phyloP scores from a whole-genome alignment of 2,888 invertebrate genomes.

The Panorpa germanica region DNA sequence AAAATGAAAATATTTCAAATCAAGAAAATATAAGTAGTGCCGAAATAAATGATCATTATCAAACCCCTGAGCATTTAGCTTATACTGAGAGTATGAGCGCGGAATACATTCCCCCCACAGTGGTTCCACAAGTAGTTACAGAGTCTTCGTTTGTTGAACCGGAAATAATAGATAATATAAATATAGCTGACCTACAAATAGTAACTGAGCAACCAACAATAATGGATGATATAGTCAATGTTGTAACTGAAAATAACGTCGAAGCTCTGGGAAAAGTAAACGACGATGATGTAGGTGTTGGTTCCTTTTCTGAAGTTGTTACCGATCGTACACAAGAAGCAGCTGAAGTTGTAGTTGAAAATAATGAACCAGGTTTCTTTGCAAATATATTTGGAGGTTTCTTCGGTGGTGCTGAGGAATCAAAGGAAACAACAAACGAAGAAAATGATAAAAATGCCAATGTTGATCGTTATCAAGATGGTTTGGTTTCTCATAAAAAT shows the following conservation, averaged over 20 bases:
- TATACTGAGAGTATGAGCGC: too few relatives aligned
- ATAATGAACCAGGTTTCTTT: not conserved
- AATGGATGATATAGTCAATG: not conserved
- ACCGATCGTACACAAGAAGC: too few relatives aligned
- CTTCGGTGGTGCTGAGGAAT: conserved; percentile 2
- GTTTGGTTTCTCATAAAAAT: not conserved
- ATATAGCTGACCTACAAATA: too few relatives aligned
- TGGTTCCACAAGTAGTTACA: too few relatives aligned
- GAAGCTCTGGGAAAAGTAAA: too few relatives aligned
- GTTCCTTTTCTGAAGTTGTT: too few relatives aligned
- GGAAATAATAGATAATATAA: too few relatives aligned
- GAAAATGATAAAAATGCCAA: conserved; percentile 10
- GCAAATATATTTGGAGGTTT: not conserved
- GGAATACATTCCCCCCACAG: too few relatives aligned
- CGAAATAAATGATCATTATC: conserved; percentile 3
- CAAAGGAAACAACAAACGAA: conserved; percentile 8
- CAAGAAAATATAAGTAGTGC: conserved; percentile 1
- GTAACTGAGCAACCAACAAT: conserved; percentile 1
- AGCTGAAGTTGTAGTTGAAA: conserved; percentile 3
- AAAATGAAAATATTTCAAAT: not conserved
- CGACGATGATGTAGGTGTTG: too few relatives aligned
- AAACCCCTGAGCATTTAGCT: too few relatives aligned
- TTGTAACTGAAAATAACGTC: not conserved
- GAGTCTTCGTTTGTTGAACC: too few relatives aligned
- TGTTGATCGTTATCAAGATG: conserved; percentile 9